Base-by-base conservation (phyloP, 2,888 invertebrate genomes). In the Tenthredo amoena region DNA sequence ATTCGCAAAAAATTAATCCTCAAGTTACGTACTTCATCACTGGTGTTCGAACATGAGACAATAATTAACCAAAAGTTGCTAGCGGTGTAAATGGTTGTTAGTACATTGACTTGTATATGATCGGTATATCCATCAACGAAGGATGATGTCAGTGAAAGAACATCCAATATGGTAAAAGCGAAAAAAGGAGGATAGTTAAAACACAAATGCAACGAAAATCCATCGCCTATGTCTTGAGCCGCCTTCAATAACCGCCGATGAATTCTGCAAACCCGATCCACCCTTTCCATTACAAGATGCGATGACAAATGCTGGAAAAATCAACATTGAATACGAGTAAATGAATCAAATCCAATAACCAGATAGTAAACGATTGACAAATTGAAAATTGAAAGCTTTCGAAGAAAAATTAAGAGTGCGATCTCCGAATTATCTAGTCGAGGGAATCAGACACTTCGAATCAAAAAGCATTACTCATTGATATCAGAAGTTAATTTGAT, bases 181-280 rank as follows among this genome's bases (percentile, higher is more conserved):
- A 37, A 31, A 31, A 62, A n/a, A 40, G 1, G 7, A 6, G 81
- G 81, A 40, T 10, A 40, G 0, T 21, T 7, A 21, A 40, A 7
- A 18, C 40, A 81, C 5, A 81, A 26, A 6, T 40, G 62, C 15
- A 62, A 15, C 6, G 81, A 81, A 58, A 81, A 62, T 21, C 26
- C 81, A 40, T 58, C 58, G 2, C 81, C 50, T 21, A 58, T 21
- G 31, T 81, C 40, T 40, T 81, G 18, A 40, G 40, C 40, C 0
- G 62, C 81, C 2, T 37, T 62, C 40, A 81, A 21, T 62, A 81
- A 81, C 4, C 81, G 81, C 50, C 62, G n/a, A 37, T 81, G 81
- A 21, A 81, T 81, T 62, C 81, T 58, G 58, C 58, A 81, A 26
- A 40, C 81, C 62, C 81, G 81, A 40, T 81, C 81, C n/a, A 81